A percentile compares a stretch with the other conserved stretches of the same genome.
phyloP scores from a whole-genome alignment of 2,797 vertebrate species.

The Alfaro cultratus region DNA sequence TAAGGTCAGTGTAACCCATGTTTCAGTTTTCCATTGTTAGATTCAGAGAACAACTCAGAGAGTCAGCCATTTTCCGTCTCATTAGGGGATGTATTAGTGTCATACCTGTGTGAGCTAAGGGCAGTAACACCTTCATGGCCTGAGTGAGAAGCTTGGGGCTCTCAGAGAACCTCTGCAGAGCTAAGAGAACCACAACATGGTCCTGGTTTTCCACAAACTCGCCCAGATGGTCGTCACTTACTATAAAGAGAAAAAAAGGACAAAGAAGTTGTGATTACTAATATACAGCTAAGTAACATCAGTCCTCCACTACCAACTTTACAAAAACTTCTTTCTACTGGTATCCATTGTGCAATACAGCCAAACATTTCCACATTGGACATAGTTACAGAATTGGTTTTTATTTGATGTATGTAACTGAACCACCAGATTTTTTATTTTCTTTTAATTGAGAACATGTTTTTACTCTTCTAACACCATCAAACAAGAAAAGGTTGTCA shows the following conservation, averaged over 20 bases:
- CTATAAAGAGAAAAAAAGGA: conserved; percentile 66
- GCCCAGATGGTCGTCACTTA: conserved; percentile 88
- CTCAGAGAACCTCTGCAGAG: conserved; percentile 82
- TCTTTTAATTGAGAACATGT: neutral
- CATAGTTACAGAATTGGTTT: neutral
- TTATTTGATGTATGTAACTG: neutral
- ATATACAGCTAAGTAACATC: neutral
- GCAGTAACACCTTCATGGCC: conserved; percentile 86
- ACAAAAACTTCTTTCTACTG: neutral
- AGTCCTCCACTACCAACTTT: neutral
- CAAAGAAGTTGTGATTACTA: neutral
- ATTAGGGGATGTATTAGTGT: neutral
- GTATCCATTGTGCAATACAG: neutral
- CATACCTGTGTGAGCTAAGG: conserved; percentile 88
- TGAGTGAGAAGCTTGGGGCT: conserved; percentile 84
- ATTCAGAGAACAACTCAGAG: neutral
- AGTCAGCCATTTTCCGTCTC: neutral
- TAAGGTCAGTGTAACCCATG: neutral
- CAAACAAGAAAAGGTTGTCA: neutral
- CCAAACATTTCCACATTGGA: neutral
- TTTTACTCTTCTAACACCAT: neutral
- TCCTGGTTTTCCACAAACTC: conserved; percentile 96
- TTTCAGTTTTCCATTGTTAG: neutral
- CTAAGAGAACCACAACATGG: conserved; percentile 84
- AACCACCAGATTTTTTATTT: neutral